phyloP scores from a whole-genome alignment of 2,113 vertebrate genomes.

The Limnothrissa miodon region DNA sequence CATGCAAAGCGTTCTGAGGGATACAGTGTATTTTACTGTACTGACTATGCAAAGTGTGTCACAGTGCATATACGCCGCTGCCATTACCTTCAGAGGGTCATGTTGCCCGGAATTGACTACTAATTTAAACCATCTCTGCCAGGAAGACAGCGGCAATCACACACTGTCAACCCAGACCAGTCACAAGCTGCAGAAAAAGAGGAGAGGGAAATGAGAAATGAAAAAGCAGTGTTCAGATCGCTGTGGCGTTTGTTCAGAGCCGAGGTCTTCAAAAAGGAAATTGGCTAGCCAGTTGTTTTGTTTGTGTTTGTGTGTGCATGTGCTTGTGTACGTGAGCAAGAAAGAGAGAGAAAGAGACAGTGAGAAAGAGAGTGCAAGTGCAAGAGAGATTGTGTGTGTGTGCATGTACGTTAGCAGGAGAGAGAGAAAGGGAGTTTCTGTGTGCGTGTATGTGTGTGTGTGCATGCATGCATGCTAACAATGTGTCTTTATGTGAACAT shows the following conservation, averaged over 20 bases:
- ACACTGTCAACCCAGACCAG: background rate
- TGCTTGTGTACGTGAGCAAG: constrained; percentile 15
- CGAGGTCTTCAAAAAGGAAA: background rate
- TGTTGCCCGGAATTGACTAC: background rate
- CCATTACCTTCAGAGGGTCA: constrained; percentile 6
- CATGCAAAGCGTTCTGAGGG: background rate
- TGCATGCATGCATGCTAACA: background rate
- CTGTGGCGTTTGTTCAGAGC: background rate
- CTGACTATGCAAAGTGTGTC: background rate
- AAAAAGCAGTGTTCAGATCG: background rate
- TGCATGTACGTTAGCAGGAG: background rate
- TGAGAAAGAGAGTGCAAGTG: background rate
- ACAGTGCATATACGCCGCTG: background rate
- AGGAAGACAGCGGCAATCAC: background rate
- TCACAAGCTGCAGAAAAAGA: background rate
- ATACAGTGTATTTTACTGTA: background rate
- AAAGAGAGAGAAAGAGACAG: background rate
- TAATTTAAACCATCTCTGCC: constrained; percentile 1
- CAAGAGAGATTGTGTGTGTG: too few species aligned
- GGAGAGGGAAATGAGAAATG: background rate
- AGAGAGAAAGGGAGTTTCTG: background rate
- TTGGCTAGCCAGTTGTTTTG: background rate
- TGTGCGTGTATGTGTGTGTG: background rate
- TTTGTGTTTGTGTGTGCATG: constrained; percentile 9
- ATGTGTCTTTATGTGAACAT: constrained; percentile 13